These are phyloP conservation scores for Pammene fasciana DNA, from an alignment of 2,888 invertebrate genomes.

Conservation along the genomic window DNA sequence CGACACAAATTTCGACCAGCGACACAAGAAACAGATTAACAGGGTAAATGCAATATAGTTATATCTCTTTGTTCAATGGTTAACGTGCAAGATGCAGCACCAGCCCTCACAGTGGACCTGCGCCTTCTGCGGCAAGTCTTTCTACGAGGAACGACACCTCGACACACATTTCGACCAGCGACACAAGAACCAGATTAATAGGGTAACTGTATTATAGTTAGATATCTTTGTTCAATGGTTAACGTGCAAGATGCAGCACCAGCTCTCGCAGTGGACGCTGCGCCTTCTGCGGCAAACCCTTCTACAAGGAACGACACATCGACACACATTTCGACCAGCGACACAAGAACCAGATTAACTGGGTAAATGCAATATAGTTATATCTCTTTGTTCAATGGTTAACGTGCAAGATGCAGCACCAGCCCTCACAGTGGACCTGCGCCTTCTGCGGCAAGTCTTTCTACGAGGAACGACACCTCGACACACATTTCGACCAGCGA, in stretches of 20 bases:
- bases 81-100: conserved; percentile 87
- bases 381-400: background rate
- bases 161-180: conserved; percentile 95
- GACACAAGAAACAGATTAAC: conserved; percentile 92
- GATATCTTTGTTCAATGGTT: too few relatives aligned
- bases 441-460: conserved; percentile 96
- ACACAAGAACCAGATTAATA: conserved; percentile 92
- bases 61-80: background rate
- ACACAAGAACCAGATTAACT: conserved; percentile 92
- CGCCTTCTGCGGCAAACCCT: conserved; percentile 94
- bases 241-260: conserved; percentile 92
- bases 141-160: conserved; percentile 93
- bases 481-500: conserved; percentile 94
- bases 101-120: conserved; percentile 95
- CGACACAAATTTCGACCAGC: conserved; percentile 94
- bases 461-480: conserved; percentile 93
- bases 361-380: conserved; percentile 75
- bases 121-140: conserved; percentile 94
- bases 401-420: conserved; percentile 87
- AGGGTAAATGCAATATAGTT: conserved; percentile 79
- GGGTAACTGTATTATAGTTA: too few relatives aligned
- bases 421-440: conserved; percentile 95
- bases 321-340: conserved; percentile 95
- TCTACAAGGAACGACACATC: conserved; percentile 93
- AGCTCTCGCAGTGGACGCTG: conserved; percentile 96